phyloP scores from a whole-genome alignment of 2,113 vertebrate genomes.

The Plecotus auritus region DNA sequence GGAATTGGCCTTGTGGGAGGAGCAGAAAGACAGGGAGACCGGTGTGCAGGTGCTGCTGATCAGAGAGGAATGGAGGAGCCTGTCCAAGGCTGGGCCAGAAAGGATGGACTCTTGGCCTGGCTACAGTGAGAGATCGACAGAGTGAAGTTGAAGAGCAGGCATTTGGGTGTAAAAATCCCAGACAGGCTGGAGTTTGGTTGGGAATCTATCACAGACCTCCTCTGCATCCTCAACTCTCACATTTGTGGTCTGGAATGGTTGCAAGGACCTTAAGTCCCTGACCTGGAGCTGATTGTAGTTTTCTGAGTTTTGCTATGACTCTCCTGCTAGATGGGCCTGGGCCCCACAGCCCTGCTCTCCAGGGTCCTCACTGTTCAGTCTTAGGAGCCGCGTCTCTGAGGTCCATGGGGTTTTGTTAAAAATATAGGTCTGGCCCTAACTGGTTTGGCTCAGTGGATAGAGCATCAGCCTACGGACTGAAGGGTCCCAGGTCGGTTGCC shows the following conservation, averaged over 20 bases:
- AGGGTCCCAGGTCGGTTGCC: too few species aligned
- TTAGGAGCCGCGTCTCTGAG: neutral
- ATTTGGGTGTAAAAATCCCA: neutral
- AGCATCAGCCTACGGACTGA: too few species aligned
- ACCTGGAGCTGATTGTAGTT: neutral
- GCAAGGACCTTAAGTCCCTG: too few species aligned
- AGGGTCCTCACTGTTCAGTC: neutral
- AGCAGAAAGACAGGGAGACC: neutral
- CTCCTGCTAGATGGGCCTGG: neutral
- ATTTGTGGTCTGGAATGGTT: neutral
- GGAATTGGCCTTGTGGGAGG: neutral
- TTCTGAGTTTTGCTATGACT: neutral
- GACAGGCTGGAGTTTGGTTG: neutral
- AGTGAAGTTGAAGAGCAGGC: neutral
- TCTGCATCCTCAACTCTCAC: neutral
- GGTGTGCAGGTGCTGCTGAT: fast-evolving
- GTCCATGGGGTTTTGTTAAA: neutral
- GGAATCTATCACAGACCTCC: neutral
- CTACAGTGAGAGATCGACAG: fast-evolving
- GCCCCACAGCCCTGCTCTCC: too few species aligned
- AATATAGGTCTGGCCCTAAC: neutral
- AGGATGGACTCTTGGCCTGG: neutral
- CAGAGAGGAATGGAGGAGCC: neutral
- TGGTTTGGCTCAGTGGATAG: too few species aligned
- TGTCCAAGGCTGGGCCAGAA: neutral